phyloP scores from a whole-genome alignment of 2,113 vertebrate genomes.

The Dasyornis broadbenti region DNA sequence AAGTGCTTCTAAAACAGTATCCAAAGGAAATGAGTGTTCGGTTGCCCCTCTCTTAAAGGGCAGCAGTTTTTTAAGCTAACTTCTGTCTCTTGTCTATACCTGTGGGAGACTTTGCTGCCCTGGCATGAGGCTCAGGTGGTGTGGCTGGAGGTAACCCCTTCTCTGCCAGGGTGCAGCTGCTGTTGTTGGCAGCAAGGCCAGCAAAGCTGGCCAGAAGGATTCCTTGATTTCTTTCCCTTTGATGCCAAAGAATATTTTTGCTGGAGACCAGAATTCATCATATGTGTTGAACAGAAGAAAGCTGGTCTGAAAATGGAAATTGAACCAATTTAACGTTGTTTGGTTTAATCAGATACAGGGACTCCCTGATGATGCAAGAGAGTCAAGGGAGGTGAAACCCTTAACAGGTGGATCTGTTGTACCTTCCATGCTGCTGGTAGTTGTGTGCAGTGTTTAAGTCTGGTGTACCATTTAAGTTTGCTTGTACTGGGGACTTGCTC shows the following conservation, averaged over 20 bases:
- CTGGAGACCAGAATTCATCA: neutral
- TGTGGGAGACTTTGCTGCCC: neutral
- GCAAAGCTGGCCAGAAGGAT: neutral
- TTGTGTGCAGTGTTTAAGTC: neutral
- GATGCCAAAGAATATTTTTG: neutral
- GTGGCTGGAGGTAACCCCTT: neutral
- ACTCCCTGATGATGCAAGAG: neutral
- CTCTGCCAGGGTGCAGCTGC: neutral
- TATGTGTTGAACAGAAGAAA: neutral
- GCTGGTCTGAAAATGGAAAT: neutral
- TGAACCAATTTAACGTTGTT: neutral
- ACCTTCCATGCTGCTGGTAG: neutral
- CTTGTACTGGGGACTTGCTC: neutral
- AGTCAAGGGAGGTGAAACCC: neutral
- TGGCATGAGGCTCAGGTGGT: neutral
- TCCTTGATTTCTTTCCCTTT: neutral
- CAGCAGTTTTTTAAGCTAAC: neutral
- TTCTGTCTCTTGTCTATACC: neutral
- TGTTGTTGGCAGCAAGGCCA: neutral
- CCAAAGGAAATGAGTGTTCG: neutral
- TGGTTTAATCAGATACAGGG: neutral
- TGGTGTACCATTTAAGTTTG: conserved; percentile 10
- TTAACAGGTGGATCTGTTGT: neutral
- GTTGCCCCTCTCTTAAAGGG: neutral
- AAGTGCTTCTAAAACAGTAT: neutral